Conservation (phyloP, 2,797 vertebrate species). For the Thalassophryne amazonica region DNA sequence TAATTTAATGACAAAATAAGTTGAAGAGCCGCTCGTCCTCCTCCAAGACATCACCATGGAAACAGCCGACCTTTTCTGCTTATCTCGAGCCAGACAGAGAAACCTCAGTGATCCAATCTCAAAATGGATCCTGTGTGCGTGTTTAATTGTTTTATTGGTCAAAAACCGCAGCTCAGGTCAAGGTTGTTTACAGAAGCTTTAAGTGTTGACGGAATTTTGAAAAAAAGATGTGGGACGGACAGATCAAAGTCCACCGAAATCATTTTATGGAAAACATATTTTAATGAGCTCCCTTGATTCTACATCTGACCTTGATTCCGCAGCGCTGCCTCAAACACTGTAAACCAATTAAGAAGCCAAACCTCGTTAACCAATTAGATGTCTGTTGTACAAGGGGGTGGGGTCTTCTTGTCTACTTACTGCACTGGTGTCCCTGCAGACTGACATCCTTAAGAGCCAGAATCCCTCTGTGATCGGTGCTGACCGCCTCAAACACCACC, state of each 20-base stretch:
- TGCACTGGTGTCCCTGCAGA: conserved; percentile 91
- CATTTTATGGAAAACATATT: conserved; percentile 56
- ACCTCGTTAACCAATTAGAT: conserved; percentile 53
- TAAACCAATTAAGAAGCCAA: conserved; percentile 50
- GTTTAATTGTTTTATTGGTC: conserved; percentile 40
- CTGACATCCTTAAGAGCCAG: conserved; percentile 91
- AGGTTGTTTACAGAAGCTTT: conserved; percentile 16
- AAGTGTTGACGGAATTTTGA: too few relatives aligned
- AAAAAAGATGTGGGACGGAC: too few relatives aligned
- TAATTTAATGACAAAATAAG: too few relatives aligned
- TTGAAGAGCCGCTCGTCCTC: too few relatives aligned
- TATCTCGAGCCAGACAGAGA: conserved; percentile 11
- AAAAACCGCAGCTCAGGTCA: conserved; percentile 22
- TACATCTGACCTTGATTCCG: conserved; percentile 58
- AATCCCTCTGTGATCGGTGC: conserved; percentile 85
- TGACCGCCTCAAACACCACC: conserved; percentile 91
- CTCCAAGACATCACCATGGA: background rate
- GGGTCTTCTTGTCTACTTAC: conserved; percentile 78
- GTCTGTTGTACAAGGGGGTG: conserved; percentile 14
- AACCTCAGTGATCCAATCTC: conserved; percentile 23
- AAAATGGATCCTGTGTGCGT: conserved; percentile 31
- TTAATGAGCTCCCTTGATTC: conserved; percentile 65
- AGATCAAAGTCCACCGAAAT: conserved; percentile 72
- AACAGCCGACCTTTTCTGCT: background rate
- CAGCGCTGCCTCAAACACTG: conserved; percentile 35